These are phyloP conservation scores for Ptiloglossa arizonensis DNA, from an alignment of 1,140 invertebrate genomes.

Conservation along the genomic window DNA sequence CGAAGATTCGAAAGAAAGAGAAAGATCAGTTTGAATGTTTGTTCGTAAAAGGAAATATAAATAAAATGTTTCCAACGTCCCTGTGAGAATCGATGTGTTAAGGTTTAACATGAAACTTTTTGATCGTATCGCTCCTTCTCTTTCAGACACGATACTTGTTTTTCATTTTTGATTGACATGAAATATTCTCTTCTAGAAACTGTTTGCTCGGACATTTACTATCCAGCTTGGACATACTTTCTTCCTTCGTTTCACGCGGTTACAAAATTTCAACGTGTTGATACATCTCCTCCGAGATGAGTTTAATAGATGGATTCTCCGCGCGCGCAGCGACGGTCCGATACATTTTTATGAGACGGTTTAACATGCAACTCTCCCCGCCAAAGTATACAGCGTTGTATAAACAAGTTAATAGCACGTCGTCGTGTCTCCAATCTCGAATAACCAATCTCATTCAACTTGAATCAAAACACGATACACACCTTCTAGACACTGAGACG, in stretches of 20 bases:
- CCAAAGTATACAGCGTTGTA: neutral
- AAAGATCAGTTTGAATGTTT: too few relatives aligned
- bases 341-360: slow-evolving; percentile 3
- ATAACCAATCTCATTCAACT: neutral
- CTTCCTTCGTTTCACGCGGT: neutral
- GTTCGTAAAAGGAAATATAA: too few relatives aligned
- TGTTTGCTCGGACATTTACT: too few relatives aligned
- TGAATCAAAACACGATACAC: neutral
- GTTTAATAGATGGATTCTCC: neutral
- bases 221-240: too few relatives aligned
- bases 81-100: too few relatives aligned
- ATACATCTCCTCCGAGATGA: neutral
- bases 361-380: neutral
- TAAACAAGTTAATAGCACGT: neutral
- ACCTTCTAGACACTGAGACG: neutral
- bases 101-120: too few relatives aligned
- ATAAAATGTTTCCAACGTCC: too few relatives aligned
- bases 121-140: too few relatives aligned
- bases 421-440: neutral
- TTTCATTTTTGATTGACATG: too few relatives aligned
- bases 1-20: too few relatives aligned
- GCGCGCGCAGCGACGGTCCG: neutral
- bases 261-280: neutral
- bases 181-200: too few relatives aligned
- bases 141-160: too few relatives aligned